These are phyloP conservation scores for Tromatobia lineatoria DNA, from an alignment of 2,888 invertebrate species.

Conservation along the genomic window DNA sequence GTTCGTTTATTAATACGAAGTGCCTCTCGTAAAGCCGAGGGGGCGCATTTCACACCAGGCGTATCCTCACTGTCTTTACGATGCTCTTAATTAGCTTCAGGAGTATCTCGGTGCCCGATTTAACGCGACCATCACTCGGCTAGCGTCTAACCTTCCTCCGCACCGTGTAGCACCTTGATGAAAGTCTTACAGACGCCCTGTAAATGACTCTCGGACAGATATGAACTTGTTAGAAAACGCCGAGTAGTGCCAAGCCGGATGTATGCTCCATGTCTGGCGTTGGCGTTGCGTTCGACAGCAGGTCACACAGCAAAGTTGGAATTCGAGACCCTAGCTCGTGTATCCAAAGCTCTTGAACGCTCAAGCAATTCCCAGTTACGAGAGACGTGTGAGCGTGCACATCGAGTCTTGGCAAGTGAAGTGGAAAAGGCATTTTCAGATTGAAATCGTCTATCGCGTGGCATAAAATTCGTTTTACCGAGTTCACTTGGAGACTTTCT, in stretches of 20 bases:
- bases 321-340: not conserved
- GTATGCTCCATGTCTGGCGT: not conserved
- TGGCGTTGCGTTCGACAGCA: not conserved
- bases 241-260: not conserved
- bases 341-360: not conserved
- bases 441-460: slow-evolving; percentile 37
- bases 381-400: slow-evolving; percentile 13
- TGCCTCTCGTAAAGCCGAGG: slow-evolving; percentile 76
- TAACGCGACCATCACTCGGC: slow-evolving; percentile 65
- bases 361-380: slow-evolving; percentile 5
- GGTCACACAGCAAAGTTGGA: slow-evolving; percentile 6
- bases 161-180: slow-evolving; percentile 51
- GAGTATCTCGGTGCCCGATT: slow-evolving; percentile 69
- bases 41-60: slow-evolving; percentile 44
- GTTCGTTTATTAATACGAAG: slow-evolving; percentile 82
- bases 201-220: slow-evolving; percentile 50
- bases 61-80: slow-evolving; percentile 66
- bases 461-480: slow-evolving; percentile 33
- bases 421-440: slow-evolving; percentile 49
- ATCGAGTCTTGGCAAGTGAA: slow-evolving; percentile 16
- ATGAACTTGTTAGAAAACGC: slow-evolving; percentile 49
- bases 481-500: slow-evolving; percentile 13
- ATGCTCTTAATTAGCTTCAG: slow-evolving; percentile 75
- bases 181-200: slow-evolving; percentile 44
- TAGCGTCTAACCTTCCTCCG: slow-evolving; percentile 17